Base-by-base conservation (phyloP, 2,113 vertebrate species). In the Elgaria multicarinata region DNA sequence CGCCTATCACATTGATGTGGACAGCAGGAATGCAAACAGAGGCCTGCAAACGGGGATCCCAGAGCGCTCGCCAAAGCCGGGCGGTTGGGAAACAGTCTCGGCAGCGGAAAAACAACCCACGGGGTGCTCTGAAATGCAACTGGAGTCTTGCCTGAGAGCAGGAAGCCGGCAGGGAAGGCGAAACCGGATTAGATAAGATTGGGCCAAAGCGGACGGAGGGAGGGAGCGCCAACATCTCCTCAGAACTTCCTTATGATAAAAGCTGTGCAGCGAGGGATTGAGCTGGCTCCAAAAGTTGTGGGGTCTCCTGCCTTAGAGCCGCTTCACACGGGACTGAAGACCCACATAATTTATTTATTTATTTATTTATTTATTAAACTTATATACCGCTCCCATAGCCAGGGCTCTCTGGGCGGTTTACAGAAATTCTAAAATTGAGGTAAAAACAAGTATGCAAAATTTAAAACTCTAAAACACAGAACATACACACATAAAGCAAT, bases 121-220 rank as follows among this genome's bases (percentile, higher is more conserved):
- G 53, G 66, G 22, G 69, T 53, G 64, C 26, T 72, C 50, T 58
- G 66, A 80, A 79, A 12, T 6, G 36, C 66, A 64, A 24, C 55
- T 6, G 24, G 18, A 77, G 36, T 64, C 14, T 10, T 8, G 44
- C 39, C 71, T 8, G 33, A 83, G 39, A 89, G 91, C 36, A n/a
- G 58, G 66, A 44, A 36, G 55, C 39, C 82, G 62, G 55, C 62
- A 10, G 46, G 53, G 66, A 44, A 36, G 64, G 62, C 50, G 83
- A 71, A 92, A 79, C 33, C 8, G 84, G 93, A 93, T 93, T 86
- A 39, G 3, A 89, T 42, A 91, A 36, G 78, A 74, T 66, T 72
- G 39, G 53, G 62, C 67, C 85, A 84, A 75, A 87, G 81, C 22
- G 0, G 84, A 77, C 0, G 10, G 12, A 75, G 0, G 10, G 12